Evolutionary conservation across 2,888 invertebrate genomes (phyloP), one percentile per base, ranked within the genome.

Genomic region (Pseudoips prasinana): DNA sequence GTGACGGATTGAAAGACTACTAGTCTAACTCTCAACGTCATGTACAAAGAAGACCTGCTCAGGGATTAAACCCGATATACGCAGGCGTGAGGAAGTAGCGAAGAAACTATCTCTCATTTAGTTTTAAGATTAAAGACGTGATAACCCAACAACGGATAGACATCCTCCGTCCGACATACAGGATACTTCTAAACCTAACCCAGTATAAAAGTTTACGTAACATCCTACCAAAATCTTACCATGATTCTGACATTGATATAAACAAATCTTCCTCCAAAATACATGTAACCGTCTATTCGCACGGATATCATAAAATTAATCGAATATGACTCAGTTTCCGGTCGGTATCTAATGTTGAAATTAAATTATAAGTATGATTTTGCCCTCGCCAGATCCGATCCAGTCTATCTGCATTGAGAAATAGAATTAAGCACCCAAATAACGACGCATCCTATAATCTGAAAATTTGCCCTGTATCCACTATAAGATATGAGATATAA

Each of bases 311-410:
- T 66, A 64, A 64, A 67, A 68, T 64, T 51, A 45, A 54, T 40
- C 43, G 40, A 38, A 58, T 46, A 46, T 62, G 58, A 67, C 45
- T 64, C 58, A 60, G 61, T 63, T 69, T 78, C 80, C 79, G 73
- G 48, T 55, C 24, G 10, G 33, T 42, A 55, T 43, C 35, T 33
- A 45, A 51, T 54, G 59, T 60, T 57, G 45, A 44, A 57, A 55
- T 57, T 52, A 25, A 8, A 38, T 46, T 25, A 39, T 25, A 33
- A 25, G 7, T 60, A 59, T 58, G 49, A 31, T 49, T 38, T 36
- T 49, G 69, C 71, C 72, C 74, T 74, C 60, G 64, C 25, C 27
- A 35, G 51, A 65, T 62, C 66, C 64, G 58, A n/a, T n/a, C n/a
- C n/a, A n/a, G 59, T 47, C 54, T 42, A 11, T 20, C 7, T 3